A percentile compares a stretch with the other conserved stretches of the same genome.
Conservation (phyloP, 2,113 vertebrate species). For the Brachypodius melanocephalos region DNA sequence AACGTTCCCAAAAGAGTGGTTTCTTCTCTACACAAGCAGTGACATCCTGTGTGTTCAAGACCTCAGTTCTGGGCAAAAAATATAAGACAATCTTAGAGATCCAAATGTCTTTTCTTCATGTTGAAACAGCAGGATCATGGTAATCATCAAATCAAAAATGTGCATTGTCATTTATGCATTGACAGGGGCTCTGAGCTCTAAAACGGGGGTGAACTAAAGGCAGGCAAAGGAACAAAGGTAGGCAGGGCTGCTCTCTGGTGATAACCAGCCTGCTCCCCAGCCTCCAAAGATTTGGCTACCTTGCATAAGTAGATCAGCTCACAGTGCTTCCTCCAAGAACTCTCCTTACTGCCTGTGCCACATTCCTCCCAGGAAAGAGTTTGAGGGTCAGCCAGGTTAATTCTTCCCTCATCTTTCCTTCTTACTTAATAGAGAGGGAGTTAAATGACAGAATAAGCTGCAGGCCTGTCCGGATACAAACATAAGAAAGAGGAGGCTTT, state of each 20-base stretch:
- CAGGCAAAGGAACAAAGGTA: background rate
- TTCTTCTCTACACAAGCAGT: background rate
- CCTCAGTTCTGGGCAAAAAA: background rate
- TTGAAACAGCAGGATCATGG: background rate
- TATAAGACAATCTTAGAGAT: background rate
- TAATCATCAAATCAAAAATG: background rate
- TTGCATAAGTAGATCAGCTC: background rate
- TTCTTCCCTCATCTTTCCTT: background rate
- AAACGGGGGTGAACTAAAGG: background rate
- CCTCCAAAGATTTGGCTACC: background rate
- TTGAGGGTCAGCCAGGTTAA: background rate
- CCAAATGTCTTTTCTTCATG: background rate
- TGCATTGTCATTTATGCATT: background rate
- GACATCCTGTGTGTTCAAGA: background rate
- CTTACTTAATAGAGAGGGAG: background rate
- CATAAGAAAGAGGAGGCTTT: background rate
- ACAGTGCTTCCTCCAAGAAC: background rate
- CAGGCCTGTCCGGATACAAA: conserved; percentile 1
- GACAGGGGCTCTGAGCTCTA: background rate
- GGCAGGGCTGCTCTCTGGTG: background rate
- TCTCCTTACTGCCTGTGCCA: background rate
- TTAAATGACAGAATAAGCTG: conserved; percentile 7
- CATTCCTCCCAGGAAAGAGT: background rate
- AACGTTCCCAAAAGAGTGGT: background rate
- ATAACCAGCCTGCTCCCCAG: background rate